phyloP scores from a whole-genome alignment of 2,888 invertebrate species.

The Aphelenchoides bicaudatus region DNA sequence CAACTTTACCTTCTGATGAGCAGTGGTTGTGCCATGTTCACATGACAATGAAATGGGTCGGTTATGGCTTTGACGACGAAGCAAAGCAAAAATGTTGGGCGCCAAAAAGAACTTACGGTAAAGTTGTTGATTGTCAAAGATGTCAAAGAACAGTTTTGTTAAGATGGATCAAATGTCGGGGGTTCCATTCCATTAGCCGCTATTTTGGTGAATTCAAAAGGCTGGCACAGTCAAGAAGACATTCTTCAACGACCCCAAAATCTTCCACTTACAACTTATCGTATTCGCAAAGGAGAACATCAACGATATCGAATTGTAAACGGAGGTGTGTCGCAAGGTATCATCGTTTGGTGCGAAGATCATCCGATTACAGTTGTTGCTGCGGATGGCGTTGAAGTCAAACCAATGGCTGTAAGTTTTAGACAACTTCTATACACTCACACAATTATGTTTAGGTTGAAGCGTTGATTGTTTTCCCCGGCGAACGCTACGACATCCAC shows the following conservation, averaged over 20 bases:
- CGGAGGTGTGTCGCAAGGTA: constrained; percentile 51
- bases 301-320: constrained; percentile 42
- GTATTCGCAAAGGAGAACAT: constrained; percentile 32
- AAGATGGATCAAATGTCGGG: constrained; percentile 55
- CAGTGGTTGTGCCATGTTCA: constrained; percentile 45
- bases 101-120: constrained; percentile 46
- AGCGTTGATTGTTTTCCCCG: constrained; percentile 50
- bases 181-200: constrained; percentile 54
- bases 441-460: constrained; percentile 29
- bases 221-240: constrained; percentile 50
- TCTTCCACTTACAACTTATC: constrained; percentile 46
- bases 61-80: constrained; percentile 47
- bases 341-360: constrained; percentile 49
- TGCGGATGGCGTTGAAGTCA: constrained; percentile 51
- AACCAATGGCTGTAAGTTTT: constrained; percentile 35
- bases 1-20: constrained; percentile 37
- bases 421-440: not conserved
- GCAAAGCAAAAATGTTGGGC: constrained; percentile 45
- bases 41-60: constrained; percentile 55
- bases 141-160: too few species aligned
- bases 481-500: constrained; percentile 55
- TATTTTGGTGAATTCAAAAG: constrained; percentile 50
- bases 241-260: constrained; percentile 35
- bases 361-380: constrained; percentile 49
- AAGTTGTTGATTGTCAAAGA: too few species aligned